Evolutionary conservation across 2,113 vertebrate species (phyloP).

Genomic region (Clarias macrocephalus): DNA sequence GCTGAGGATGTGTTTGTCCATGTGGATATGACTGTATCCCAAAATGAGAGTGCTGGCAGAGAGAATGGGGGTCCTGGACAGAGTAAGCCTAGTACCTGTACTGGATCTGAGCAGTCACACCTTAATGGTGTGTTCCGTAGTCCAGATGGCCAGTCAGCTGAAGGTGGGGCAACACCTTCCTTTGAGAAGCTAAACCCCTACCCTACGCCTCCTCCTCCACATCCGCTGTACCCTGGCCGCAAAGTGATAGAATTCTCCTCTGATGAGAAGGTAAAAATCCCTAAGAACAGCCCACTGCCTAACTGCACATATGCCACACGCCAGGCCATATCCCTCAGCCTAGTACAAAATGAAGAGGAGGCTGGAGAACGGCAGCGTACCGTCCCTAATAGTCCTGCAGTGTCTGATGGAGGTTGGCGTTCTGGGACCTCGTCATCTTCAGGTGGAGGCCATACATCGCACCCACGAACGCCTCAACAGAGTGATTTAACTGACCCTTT

Average conservation of each 20-base stretch:
- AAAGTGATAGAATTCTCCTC: conserved; percentile 95
- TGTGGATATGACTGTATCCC: conserved; percentile 89
- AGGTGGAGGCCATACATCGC: conserved; percentile 43
- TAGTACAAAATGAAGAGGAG: conserved; percentile 84
- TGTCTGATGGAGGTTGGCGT: conserved; percentile 65
- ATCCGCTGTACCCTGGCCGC: conserved; percentile 86
- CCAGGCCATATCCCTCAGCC: conserved; percentile 94
- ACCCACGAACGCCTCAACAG: conserved; percentile 70
- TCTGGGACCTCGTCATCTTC: conserved; percentile 73
- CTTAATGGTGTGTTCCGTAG: conserved; percentile 82
- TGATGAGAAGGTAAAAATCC: conserved; percentile 93
- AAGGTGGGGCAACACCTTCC: conserved; percentile 68
- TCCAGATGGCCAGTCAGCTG: conserved; percentile 70
- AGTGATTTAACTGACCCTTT: conserved; percentile 62
- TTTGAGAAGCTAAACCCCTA: conserved; percentile 93
- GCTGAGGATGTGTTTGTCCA: conserved; percentile 97
- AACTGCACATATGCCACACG: conserved; percentile 96
- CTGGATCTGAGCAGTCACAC: conserved; percentile 56
- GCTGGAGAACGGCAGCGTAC: conserved; percentile 67
- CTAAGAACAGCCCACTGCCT: conserved; percentile 93
- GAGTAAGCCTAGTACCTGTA: conserved; percentile 54
- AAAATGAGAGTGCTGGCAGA: conserved; percentile 57
- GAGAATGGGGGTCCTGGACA: conserved; percentile 69
- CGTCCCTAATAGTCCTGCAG: conserved; percentile 75
- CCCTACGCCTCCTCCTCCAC: conserved; percentile 83